Evolutionary conservation across 1,140 invertebrate genomes (phyloP), one percentile per base, ranked within the genome.

Genomic region (Drosophila fuyamai): DNA sequence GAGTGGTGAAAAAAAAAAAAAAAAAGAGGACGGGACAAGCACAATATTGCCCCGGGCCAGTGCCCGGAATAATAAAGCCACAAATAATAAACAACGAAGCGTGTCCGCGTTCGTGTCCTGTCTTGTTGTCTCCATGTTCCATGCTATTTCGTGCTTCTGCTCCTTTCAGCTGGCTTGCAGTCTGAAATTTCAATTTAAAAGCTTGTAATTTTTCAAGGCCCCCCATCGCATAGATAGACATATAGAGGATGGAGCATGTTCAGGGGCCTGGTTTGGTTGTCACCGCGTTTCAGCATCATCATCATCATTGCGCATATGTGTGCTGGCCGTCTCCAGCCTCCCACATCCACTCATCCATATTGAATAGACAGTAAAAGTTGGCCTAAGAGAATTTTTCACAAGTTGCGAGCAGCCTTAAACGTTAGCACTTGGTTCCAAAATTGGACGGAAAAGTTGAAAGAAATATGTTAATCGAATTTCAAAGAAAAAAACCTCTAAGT

Each of bases 141-240:
- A 35, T 54, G 59, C 44, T 27, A 44, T 60, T 71, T 41, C 29
- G 53, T 53, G 66, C 41, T 35, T 29, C 35, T 41, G 36, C n/a
- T 14, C n/a, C 18, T 60, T 63, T 55, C 41, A 27, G 44, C 61
- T 63, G 29, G 47, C 58, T 75, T 76, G 61, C 82, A 79, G 70
- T 79, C 71, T 50, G 61, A 85, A 86, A 76, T 88, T 82, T 76
- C 70, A 86, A 82, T 86, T 78, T 76, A 78, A 78, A 65, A 74
- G 62, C 57, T 70, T 56, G 63, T 73, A 63, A 86, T 81, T 78
- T 77, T 78, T 75, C 77, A 86, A 86, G 82, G 68, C 35, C 41
- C 43, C 43, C 43, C 27, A 9, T 14, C 43, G 43, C 7, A 16
- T 70, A 71, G 38, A 68, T 18, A 13, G 35, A 38, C 18, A 12